phyloP scores from a whole-genome alignment of 2,888 invertebrate genomes.

The Pseudococcus longispinus region DNA sequence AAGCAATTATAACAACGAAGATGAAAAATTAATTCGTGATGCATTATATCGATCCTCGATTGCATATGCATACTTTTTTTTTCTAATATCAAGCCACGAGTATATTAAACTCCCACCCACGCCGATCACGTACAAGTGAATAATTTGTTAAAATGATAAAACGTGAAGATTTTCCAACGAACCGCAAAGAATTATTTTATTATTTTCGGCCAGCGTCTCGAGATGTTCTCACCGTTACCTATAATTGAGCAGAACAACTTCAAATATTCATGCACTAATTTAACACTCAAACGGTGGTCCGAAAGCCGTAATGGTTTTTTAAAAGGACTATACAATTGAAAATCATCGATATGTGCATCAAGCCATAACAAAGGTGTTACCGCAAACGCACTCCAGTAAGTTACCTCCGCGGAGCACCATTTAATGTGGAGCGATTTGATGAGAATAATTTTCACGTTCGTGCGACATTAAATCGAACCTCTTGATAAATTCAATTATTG shows the following conservation, averaged over 20 bases:
- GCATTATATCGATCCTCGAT: background rate
- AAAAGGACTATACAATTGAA: background rate
- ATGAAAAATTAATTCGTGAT: background rate
- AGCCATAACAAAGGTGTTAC: constrained; percentile 53
- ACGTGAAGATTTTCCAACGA: constrained; percentile 41
- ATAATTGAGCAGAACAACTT: constrained; percentile 48
- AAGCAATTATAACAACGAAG: too few species aligned
- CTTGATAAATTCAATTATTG: constrained; percentile 45
- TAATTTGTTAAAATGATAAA: constrained; percentile 18
- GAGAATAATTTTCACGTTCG: constrained; percentile 36
- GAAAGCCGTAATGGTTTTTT: constrained; percentile 26
- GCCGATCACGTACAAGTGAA: constrained; percentile 38
- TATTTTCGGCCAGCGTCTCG: constrained; percentile 1
- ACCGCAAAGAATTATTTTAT: constrained; percentile 38
- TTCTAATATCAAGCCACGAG: background rate
- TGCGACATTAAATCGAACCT: constrained; percentile 20
- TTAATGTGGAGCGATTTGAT: constrained; percentile 33
- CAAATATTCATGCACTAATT: constrained; percentile 52
- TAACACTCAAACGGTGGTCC: constrained; percentile 40
- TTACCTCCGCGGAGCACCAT: background rate
- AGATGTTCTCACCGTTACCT: constrained; percentile 43
- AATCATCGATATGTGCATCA: constrained; percentile 54
- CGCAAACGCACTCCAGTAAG: constrained; percentile 30
- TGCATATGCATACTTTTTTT: background rate
- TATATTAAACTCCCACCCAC: constrained; percentile 24